phyloP scores from a whole-genome alignment of 23 tunicate genomes.

The Styela clava region DNA sequence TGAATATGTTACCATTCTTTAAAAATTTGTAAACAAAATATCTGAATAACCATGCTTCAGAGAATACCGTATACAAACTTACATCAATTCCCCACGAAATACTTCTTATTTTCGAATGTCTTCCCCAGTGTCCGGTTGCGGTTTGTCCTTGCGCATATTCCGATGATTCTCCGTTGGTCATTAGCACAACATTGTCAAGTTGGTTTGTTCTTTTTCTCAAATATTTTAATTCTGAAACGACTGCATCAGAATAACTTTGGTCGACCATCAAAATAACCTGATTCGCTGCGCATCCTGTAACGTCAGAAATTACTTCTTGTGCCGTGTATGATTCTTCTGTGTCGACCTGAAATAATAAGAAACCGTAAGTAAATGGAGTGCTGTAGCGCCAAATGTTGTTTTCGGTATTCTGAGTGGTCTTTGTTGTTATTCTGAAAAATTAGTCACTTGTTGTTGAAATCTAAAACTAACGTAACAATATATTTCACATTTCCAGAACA shows the following conservation, averaged over 20 bases:
- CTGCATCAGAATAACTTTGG: slow-evolving; percentile 61
- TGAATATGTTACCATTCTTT: too few relatives aligned
- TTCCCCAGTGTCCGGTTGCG: slow-evolving; percentile 48
- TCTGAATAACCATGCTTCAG: too few relatives aligned
- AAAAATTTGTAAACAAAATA: too few relatives aligned
- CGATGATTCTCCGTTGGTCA: slow-evolving; percentile 36
- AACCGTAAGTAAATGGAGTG: too few relatives aligned
- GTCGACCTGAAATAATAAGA: slow-evolving; percentile 33
- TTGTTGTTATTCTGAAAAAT: too few relatives aligned
- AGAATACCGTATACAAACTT: too few relatives aligned
- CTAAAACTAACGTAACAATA: too few relatives aligned
- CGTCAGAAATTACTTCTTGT: slow-evolving; percentile 42
- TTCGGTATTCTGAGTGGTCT: too few relatives aligned
- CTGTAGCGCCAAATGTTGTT: too few relatives aligned
- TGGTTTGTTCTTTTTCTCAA: background rate
- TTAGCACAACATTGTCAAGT: slow-evolving; percentile 43
- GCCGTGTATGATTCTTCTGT: slow-evolving; percentile 32
- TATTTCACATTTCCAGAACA: too few relatives aligned
- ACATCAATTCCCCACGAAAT: slow-evolving; percentile 49
- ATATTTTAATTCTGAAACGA: slow-evolving; percentile 24
- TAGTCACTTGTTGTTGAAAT: too few relatives aligned
- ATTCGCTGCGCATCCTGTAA: slow-evolving; percentile 47
- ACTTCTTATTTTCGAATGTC: slow-evolving; percentile 19
- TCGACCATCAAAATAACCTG: slow-evolving; percentile 67
- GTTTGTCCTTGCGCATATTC: slow-evolving; percentile 50